Evolutionary conservation across 2,888 invertebrate genomes (phyloP), one percentile per base, ranked within the genome.

Genomic region (Pseudolycoriella hygida): DNA sequence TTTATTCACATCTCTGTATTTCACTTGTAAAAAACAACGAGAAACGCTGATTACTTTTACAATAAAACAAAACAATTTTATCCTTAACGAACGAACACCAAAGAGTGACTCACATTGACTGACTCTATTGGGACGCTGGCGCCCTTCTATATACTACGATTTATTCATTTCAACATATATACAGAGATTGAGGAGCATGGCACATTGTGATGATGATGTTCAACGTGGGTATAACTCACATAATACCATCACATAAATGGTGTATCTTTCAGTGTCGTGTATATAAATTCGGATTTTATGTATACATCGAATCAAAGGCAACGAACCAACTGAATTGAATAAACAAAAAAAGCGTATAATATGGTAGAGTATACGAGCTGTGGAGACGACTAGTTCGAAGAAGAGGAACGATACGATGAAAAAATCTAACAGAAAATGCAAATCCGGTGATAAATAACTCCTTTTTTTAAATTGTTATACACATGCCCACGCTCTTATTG

Each of bases 41-140:
- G 8, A 25, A 25, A 25, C 8, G 8, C 8, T 25, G 8, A 25
- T 25, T 25, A 25, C 4, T 25, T 25, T 34, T 14, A 34, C 34
- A 34, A 34, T 14, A 34, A 34, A 31, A 31, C 42, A 31, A 42
- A 42, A 43, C 17, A 37, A 34, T 19, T 38, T 12, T 25, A 32
- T 50, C 49, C 47, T 42, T 42, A 45, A 44, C 46, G 42, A 40
- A 46, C 47, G 45, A 48, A 49, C 51, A 51, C 51, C 51, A 51
- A 51, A 49, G 49, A 44, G 47, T 50, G 47, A 51, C 51, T 51
- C 48, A 48, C 46, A 44, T 46, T 50, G 47, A 51, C 51, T 51
- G 49, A 48, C 46, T 45, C 44, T 48, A 44, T 40, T 39, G 42
- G 47, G 45, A 45, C 46, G 46, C 45, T 44, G 44, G 44, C 48